These are phyloP conservation scores for Epistrophe eligans DNA, from an alignment of 2,888 invertebrate genomes.

Conservation along the genomic window DNA sequence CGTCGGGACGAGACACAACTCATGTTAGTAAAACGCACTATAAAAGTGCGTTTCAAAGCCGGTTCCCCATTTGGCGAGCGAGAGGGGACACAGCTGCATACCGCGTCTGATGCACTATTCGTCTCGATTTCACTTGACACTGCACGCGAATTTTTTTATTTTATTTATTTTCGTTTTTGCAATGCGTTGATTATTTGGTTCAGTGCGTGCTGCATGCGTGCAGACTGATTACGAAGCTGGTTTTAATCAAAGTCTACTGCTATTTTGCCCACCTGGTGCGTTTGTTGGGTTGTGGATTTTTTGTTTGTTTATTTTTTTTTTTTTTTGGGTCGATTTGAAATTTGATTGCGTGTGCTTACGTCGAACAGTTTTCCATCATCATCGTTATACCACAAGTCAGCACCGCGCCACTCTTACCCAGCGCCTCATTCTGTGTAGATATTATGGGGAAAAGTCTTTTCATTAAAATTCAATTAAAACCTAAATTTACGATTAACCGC, in stretches of 20 bases:
- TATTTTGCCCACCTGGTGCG: constrained; percentile 73
- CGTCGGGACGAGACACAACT: background rate
- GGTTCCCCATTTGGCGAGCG: constrained; percentile 48
- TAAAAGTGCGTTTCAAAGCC: constrained; percentile 50
- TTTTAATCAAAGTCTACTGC: constrained; percentile 62
- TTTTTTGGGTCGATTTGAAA: constrained; percentile 31
- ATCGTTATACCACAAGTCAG: too few species aligned
- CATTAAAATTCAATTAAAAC: constrained; percentile 75
- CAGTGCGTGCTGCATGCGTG: constrained; percentile 69
- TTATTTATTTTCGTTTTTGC: constrained; percentile 4
- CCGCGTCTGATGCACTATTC: constrained; percentile 4
- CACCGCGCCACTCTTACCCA: too few species aligned
- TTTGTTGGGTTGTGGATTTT: constrained; percentile 56
- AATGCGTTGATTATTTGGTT: constrained; percentile 49
- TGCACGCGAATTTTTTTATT: constrained; percentile 28
- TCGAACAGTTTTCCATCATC: constrained; percentile 70
- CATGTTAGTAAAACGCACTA: constrained; percentile 45
- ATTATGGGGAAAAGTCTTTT: constrained; percentile 58
- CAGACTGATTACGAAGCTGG: constrained; percentile 64
- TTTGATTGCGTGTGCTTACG: constrained; percentile 65
- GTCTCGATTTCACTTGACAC: constrained; percentile 75
- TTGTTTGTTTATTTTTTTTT: background rate
- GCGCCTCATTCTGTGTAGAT: background rate
- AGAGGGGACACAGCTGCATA: constrained; percentile 36
- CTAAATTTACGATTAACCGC: constrained; percentile 66